Evolutionary conservation across 2,113 vertebrate species (phyloP), one percentile per base, ranked within the genome.

Genomic region (Sphyrna mokarran): DNA sequence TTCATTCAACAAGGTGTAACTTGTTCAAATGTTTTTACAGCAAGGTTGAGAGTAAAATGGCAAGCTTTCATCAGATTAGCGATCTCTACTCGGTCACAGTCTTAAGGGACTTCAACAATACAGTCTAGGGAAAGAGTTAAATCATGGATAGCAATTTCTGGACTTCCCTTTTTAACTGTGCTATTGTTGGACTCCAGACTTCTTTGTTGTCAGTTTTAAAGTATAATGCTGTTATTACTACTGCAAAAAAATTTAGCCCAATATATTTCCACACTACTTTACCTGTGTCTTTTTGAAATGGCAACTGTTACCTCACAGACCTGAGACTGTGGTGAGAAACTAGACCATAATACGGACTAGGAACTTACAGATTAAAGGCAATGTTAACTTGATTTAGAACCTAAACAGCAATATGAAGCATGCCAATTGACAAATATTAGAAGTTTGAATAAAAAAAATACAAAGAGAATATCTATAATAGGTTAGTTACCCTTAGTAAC

Each of bases 361-460:
- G 89, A 16, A 33, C 33, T 90, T 61, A 37, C 33, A 66, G 61
- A 91, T 6, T n/a, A 63, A 91, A 91, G 89, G 16, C 22, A 91
- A 16, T 91, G n/a, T 83, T 83, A 66, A 91, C 61, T 66, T 37
- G 63, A 33, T 10, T 91, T 66, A 66, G 22, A 89, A 89, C 23
- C 54, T 16, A 58, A 91, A 91, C 58, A 91, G 61, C 61, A 66
- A 40, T n/a, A 63, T 29, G 29, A 90, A 63, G 54, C 13, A n/a
- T n/a, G 14, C 29, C 29, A 90, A 90, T n/a, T 90, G 58, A n/a
- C 61, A 93, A 93, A 66, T 93, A 93, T n/a, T 93, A 37, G 37
- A 18, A 37, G n/a, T 93, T 93, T n/a, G 48, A n/a, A 93, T 66
- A 8, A 93, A 16, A 66, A 66, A 37, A 93, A 37, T 33, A 40